Conservation (phyloP, 2,797 vertebrate genomes). For the Thunnus albacares region DNA sequence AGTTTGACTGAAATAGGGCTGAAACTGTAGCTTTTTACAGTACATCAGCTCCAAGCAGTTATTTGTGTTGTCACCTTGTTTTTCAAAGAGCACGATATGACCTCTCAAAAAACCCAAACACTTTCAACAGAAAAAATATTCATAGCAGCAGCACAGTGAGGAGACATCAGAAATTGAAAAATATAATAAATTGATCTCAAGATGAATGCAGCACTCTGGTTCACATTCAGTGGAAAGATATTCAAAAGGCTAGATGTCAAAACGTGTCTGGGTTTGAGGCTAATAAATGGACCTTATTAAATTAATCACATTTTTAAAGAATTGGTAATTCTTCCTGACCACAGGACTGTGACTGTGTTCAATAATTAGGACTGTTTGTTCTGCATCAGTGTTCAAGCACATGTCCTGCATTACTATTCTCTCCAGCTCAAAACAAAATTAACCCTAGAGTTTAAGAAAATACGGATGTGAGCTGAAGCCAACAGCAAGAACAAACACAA, state of each 20-base stretch:
- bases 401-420: slow-evolving; percentile 42
- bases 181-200: slow-evolving; percentile 29
- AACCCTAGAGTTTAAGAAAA: slow-evolving; percentile 41
- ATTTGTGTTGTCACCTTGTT: slow-evolving; percentile 49
- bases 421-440: slow-evolving; percentile 37
- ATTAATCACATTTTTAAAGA: slow-evolving; percentile 10
- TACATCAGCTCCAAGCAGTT: background rate
- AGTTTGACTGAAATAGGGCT: background rate
- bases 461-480: slow-evolving; percentile 31
- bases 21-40: slow-evolving; percentile 33
- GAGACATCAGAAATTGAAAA: slow-evolving; percentile 36
- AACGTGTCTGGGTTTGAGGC: slow-evolving; percentile 16
- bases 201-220: slow-evolving; percentile 7
- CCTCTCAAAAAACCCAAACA: slow-evolving; percentile 4
- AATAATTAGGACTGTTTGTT: slow-evolving; percentile 30
- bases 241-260: background rate
- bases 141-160: slow-evolving; percentile 8
- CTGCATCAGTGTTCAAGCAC: slow-evolving; percentile 23
- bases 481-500: slow-evolving; percentile 46
- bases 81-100: slow-evolving; percentile 36
- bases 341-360: slow-evolving; percentile 17
- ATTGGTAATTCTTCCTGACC: slow-evolving; percentile 2
- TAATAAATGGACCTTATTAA: slow-evolving; percentile 6
- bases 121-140: slow-evolving; percentile 20
- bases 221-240: background rate